Base-by-base conservation (phyloP, 2,113 vertebrate species). In the Gallinago paraguaiae region DNA sequence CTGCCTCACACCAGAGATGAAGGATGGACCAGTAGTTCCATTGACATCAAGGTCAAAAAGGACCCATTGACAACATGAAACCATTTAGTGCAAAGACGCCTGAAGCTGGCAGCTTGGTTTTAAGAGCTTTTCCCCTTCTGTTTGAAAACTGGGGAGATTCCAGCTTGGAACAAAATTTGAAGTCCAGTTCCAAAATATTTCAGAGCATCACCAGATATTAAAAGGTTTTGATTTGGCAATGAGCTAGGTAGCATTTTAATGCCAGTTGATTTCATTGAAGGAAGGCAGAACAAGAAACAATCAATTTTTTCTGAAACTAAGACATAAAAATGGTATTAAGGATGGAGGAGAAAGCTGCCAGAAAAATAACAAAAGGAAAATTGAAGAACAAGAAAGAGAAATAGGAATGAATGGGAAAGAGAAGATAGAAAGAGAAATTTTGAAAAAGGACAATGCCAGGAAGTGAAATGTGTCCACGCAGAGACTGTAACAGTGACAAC, bases 191-290 rank as follows among this genome's bases (percentile, higher is more conserved):
- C 95, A 96, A 50, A 83, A 37, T 37, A 67, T 60, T 94, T 83
- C 88, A 82, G 92, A 86, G 57, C 79, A 93, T 37, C 80, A 69
- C 83, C 85, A 96, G 88, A 88, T 90, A 94, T 94, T 96, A 92
- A 96, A 88, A 95, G 90, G 83, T 68, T 96, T 78, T 46, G 45
- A 78, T 88, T 31, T 95, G 93, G 92, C 95, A 95, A 20, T 37
- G 86, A 86, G 64, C 28, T 18, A 68, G 61, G 80, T 59, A 67
- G 76, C 25, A 35, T 81, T 86, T 75, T 33, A 60, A 70, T 88
- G 90, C 82, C 80, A 76, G 72, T 53, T 95, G 86, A 86, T 79
- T 94, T 96, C 80, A 82, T 53, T 96, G 93, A 95, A 70, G 48
- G 60, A 82, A 94, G 22, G 64, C 72, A 81, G 85, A 88, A 81